Evolutionary conservation across 2,888 invertebrate species (phyloP).

Genomic region (Stegana nigrithorax): DNA sequence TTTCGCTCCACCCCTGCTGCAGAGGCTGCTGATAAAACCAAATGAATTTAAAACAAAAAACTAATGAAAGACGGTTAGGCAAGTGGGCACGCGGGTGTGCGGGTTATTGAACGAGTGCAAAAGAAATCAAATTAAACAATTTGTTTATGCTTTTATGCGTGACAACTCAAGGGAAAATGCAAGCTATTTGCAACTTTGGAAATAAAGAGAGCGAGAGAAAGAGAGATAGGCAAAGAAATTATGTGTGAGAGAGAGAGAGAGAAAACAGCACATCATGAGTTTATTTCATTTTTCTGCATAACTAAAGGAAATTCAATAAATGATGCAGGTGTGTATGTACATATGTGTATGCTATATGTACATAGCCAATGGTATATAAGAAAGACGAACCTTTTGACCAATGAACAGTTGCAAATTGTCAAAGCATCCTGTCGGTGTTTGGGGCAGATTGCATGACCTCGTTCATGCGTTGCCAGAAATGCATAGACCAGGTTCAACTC

Average conservation of each 20-base stretch:
- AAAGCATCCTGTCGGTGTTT: too few species aligned
- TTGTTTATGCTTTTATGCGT: constrained; percentile 60
- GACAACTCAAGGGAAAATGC: constrained; percentile 60
- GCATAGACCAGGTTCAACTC: too few species aligned
- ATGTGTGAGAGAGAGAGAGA: too few species aligned
- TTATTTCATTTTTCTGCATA: constrained; percentile 13
- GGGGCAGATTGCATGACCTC: too few species aligned
- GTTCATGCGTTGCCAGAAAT: too few species aligned
- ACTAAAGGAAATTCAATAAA: constrained; percentile 10
- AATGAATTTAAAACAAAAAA: too few species aligned
- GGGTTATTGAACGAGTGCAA: constrained; percentile 30
- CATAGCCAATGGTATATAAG: background rate
- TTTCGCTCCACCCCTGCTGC: too few species aligned
- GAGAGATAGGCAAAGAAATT: too few species aligned
- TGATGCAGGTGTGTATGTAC: constrained; percentile 1
- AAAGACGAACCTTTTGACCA: constrained; percentile 11
- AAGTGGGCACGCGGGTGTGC: too few species aligned
- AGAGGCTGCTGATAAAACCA: too few species aligned
- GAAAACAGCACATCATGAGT: background rate
- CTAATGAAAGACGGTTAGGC: too few species aligned
- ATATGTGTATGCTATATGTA: background rate
- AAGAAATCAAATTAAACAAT: constrained; percentile 60
- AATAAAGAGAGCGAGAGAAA: too few species aligned
- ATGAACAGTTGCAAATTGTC: constrained; percentile 2
- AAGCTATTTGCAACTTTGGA: constrained; percentile 51